phyloP scores from a whole-genome alignment of 1,140 invertebrate species.

The Cardiocondyla obscurior region DNA sequence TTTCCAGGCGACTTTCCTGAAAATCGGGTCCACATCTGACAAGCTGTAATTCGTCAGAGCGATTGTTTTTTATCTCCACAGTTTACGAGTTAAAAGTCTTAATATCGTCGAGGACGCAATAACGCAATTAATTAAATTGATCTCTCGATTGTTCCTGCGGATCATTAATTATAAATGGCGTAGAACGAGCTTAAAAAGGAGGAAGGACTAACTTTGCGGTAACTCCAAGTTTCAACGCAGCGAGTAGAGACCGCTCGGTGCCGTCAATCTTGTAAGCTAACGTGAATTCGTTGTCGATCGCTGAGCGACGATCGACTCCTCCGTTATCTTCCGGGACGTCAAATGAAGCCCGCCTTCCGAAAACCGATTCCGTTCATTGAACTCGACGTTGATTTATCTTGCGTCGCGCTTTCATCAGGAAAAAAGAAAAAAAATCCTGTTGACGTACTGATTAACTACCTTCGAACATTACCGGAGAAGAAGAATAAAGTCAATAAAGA shows the following conservation, averaged over 20 bases:
- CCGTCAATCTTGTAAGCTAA: background rate
- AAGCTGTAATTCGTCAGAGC: too few relatives aligned
- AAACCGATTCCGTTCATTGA: background rate
- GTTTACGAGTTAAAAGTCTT: too few relatives aligned
- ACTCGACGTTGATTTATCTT: background rate
- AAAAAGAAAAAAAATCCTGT: background rate
- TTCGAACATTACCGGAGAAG: background rate
- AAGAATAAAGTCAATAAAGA: background rate
- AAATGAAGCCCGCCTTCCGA: background rate
- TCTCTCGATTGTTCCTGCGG: too few relatives aligned
- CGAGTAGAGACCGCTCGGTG: background rate
- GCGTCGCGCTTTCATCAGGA: background rate
- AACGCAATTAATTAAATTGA: background rate
- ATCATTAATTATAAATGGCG: background rate
- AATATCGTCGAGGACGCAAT: too few relatives aligned
- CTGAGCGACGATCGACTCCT: background rate
- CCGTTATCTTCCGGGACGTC: background rate
- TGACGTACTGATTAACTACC: background rate
- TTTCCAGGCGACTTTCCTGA: too few relatives aligned
- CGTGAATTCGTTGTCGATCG: background rate
- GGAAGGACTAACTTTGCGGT: background rate
- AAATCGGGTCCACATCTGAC: too few relatives aligned
- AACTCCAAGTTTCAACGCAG: conserved; percentile 3
- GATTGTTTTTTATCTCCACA: too few relatives aligned
- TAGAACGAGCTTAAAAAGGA: background rate